Percentiles rank a stretch among this genome's conserved stretches.
Conservation (phyloP, 1,140 invertebrate genomes). For the Pseudachorutes palmiensis region DNA sequence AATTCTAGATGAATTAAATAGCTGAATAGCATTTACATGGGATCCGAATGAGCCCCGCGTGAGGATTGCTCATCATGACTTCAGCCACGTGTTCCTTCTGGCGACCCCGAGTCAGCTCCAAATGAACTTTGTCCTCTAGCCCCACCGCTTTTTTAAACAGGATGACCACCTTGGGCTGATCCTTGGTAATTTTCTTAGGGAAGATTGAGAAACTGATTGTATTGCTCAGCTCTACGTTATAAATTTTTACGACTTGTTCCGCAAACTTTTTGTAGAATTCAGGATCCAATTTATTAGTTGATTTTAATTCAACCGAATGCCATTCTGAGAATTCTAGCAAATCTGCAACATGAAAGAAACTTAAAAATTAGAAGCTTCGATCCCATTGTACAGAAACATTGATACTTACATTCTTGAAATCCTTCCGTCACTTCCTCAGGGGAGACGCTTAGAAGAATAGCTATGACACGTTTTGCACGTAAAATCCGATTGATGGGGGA, state of each 20-base stretch:
- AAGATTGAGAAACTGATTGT: constrained; percentile 32
- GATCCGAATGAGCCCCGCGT: constrained; percentile 26
- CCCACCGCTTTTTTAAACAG: constrained; percentile 32
- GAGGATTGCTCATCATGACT: constrained; percentile 24
- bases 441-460: constrained; percentile 23
- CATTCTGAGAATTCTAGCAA: constrained; percentile 33
- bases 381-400: not conserved
- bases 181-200: constrained; percentile 33
- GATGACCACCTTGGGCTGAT: constrained; percentile 31
- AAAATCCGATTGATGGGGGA: constrained; percentile 34
- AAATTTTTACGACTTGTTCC: constrained; percentile 34
- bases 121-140: constrained; percentile 11
- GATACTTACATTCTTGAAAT: constrained; percentile 28
- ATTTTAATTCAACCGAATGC: constrained; percentile 32
- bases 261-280: constrained; percentile 35
- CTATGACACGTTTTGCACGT: constrained; percentile 33
- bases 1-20: too few relatives aligned
- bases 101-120: constrained; percentile 25
- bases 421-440: constrained; percentile 26
- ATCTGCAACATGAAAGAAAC: constrained; percentile 22
- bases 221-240: constrained; percentile 32
- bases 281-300: constrained; percentile 26
- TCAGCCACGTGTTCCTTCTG: constrained; percentile 4
- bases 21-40: constrained; percentile 24
- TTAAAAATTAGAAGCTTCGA: not conserved